Conservation (phyloP, 2,113 vertebrate species). For the Nannobrachium achirus region DNA sequence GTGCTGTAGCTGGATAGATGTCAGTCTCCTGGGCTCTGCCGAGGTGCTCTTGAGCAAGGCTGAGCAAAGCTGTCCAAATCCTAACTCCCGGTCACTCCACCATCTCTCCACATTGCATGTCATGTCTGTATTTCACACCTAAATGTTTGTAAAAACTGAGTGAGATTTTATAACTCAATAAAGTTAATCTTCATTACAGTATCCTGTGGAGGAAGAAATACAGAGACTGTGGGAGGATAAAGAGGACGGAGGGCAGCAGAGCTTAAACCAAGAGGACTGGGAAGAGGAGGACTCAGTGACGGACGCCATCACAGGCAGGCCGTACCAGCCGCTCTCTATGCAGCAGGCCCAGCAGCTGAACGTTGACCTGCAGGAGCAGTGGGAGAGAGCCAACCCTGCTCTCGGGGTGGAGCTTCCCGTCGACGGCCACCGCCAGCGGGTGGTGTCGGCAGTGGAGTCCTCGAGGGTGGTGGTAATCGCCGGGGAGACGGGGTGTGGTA, state of each 20-base stretch:
- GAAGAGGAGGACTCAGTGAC: constrained; percentile 77
- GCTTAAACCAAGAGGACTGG: constrained; percentile 25
- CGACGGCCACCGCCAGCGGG: constrained; percentile 85
- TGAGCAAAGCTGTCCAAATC: no score
- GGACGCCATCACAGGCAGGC: constrained; percentile 89
- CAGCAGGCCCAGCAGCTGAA: constrained; percentile 77
- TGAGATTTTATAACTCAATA: no score
- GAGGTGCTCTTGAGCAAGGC: no score
- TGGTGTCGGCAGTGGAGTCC: constrained; percentile 83
- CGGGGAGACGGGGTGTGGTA: constrained; percentile 95
- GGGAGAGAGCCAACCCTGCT: constrained; percentile 76
- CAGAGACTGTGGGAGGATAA: constrained; percentile 72
- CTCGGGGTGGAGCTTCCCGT: constrained; percentile 84
- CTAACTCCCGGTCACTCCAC: no score
- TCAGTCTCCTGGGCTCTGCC: no score
- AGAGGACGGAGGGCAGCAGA: constrained; percentile 49
- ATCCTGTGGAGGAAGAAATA: constrained; percentile 79
- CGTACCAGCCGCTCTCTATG: constrained; percentile 78
- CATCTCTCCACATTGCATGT: no score
- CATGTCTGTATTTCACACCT: no score
- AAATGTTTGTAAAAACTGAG: no score
- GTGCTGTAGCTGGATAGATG: no score
- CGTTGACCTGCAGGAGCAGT: constrained; percentile 81
- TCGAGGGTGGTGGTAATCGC: constrained; percentile 91
- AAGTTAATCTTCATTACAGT: constrained; percentile 70